phyloP scores from a whole-genome alignment of 2,113 vertebrate species.

The Eupsittula cactorum region DNA sequence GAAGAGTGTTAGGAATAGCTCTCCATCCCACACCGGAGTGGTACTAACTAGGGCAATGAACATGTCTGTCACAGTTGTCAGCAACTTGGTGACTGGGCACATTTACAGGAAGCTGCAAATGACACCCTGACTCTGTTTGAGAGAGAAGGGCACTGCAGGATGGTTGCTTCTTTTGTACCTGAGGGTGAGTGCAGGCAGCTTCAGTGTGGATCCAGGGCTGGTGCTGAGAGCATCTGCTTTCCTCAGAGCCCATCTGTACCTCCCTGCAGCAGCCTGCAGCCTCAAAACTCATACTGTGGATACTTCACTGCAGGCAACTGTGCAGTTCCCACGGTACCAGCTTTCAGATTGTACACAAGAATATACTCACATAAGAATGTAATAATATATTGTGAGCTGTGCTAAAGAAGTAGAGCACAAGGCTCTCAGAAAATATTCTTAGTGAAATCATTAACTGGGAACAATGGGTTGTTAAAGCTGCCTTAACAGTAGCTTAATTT shows the following conservation, averaged over 20 bases:
- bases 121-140: neutral
- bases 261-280: fast-evolving
- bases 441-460: neutral
- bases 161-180: neutral
- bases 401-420: neutral
- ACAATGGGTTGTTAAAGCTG: neutral
- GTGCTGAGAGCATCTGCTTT: neutral
- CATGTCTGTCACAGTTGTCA: neutral
- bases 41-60: neutral
- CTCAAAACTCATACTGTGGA: neutral
- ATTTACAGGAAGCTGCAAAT: neutral
- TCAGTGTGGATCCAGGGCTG: neutral
- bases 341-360: neutral
- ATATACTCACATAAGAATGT: neutral
- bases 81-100: neutral
- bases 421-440: neutral
- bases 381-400: neutral
- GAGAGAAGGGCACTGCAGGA: neutral
- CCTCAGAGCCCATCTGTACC: neutral
- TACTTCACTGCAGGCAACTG: neutral
- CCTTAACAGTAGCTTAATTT: neutral
- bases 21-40: neutral
- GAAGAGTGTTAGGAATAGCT: neutral
- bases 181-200: neutral
- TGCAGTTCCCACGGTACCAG: neutral